phyloP scores from a whole-genome alignment of 2,113 vertebrate species.

The Ursus arctos region DNA sequence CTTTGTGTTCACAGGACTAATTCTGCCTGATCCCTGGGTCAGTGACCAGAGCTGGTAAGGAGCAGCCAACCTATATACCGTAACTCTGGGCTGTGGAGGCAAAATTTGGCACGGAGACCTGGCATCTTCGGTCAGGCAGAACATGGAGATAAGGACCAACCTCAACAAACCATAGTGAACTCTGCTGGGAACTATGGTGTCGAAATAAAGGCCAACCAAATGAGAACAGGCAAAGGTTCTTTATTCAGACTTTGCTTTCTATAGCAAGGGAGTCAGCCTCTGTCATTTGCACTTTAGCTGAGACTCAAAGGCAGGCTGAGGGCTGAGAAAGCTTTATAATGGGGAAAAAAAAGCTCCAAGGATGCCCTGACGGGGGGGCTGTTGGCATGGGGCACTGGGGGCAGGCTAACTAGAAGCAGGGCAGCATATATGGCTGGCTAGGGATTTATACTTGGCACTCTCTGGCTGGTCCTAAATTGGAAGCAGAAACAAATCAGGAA shows the following conservation, averaged over 20 bases:
- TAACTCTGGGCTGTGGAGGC: neutral
- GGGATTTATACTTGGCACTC: neutral
- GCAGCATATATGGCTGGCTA: neutral
- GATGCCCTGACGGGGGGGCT: neutral
- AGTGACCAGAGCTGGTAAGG: neutral
- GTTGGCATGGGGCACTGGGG: neutral
- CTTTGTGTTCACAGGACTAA: neutral
- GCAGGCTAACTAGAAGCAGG: neutral
- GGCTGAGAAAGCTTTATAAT: neutral
- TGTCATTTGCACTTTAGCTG: neutral
- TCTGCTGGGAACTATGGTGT: neutral
- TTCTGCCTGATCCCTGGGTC: neutral
- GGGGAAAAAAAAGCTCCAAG: neutral
- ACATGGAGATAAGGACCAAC: neutral
- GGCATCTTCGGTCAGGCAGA: neutral
- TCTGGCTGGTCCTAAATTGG: neutral
- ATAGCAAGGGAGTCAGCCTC: neutral
- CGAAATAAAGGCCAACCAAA: neutral
- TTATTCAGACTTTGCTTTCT: neutral
- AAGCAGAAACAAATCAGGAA: conserved; percentile 36
- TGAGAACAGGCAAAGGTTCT: neutral
- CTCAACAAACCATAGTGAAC: neutral
- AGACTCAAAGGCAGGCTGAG: neutral
- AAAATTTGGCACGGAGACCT: neutral
- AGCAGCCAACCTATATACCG: neutral